Conservation (phyloP, 2,888 invertebrate genomes). For the Erebia ligea region DNA sequence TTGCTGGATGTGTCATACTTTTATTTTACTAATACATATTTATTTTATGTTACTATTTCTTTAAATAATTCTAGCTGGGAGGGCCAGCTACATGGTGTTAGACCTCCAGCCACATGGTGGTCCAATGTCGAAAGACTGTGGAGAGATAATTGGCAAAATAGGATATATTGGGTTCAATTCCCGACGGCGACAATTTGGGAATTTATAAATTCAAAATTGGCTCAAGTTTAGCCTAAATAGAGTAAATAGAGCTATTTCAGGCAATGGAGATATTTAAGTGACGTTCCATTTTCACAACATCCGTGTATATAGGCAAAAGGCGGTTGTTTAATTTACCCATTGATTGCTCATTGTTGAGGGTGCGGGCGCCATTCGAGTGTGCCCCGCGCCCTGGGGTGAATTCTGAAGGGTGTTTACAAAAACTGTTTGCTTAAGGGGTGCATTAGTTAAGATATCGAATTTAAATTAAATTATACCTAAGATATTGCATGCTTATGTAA, state of each 20-base stretch:
- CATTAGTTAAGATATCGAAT: constrained; percentile 61
- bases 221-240: no score
- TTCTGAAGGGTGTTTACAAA: constrained; percentile 57
- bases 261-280: no score
- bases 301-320: constrained; percentile 48
- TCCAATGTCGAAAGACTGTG: no score
- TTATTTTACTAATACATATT: background rate
- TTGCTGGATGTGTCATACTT: constrained; percentile 12
- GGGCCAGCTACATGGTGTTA: no score
- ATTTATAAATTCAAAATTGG: no score
- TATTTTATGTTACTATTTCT: no score
- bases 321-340: constrained; percentile 80
- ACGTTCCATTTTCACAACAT: constrained; percentile 5
- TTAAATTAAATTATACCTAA: constrained; percentile 51
- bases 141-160: no score
- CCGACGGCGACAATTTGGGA: no score
- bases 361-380: constrained; percentile 56
- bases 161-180: no score
- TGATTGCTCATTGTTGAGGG: constrained; percentile 78
- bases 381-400: constrained; percentile 53
- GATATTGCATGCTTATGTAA: constrained; percentile 34
- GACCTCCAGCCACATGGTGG: no score
- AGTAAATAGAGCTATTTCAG: no score
- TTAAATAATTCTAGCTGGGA: no score
- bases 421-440: constrained; percentile 65